phyloP scores from a whole-genome alignment of 2,888 invertebrate genomes.

The Incurvaria masculella region DNA sequence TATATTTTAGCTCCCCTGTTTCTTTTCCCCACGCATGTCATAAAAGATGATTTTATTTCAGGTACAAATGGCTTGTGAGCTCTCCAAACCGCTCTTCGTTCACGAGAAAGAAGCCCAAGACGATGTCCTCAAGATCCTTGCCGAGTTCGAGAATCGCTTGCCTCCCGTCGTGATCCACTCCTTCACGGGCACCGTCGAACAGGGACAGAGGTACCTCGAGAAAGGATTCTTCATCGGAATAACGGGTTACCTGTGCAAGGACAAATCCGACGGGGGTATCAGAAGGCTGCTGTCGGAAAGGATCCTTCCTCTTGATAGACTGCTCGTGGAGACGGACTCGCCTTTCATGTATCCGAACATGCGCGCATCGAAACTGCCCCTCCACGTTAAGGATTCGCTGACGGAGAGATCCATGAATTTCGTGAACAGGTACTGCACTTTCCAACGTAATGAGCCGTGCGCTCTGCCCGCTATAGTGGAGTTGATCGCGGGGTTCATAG shows the following conservation, averaged over 20 bases:
- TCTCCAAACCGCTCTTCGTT: constrained; percentile 84
- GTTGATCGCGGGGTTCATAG: constrained; percentile 90
- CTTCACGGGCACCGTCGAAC: constrained; percentile 84
- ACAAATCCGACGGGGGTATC: constrained; percentile 89
- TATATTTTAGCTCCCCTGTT: too few relatives aligned
- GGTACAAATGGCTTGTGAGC: constrained; percentile 81
- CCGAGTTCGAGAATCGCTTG: constrained; percentile 44
- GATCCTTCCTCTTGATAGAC: constrained; percentile 75
- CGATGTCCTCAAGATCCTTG: constrained; percentile 72
- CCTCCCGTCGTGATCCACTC: constrained; percentile 90
- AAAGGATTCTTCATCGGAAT: constrained; percentile 77
- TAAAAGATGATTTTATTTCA: constrained; percentile 33
- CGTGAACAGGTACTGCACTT: constrained; percentile 88
- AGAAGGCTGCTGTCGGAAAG: constrained; percentile 78
- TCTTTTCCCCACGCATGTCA: too few relatives aligned
- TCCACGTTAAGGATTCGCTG: constrained; percentile 81
- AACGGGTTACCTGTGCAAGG: constrained; percentile 81
- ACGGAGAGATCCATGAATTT: constrained; percentile 82
- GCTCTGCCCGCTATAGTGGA: constrained; percentile 90
- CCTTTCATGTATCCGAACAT: constrained; percentile 97
- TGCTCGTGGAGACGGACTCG: constrained; percentile 90
- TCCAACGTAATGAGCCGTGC: constrained; percentile 95
- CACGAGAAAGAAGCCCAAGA: constrained; percentile 91
- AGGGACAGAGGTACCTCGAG: constrained; percentile 78
- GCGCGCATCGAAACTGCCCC: constrained; percentile 85